A percentile compares a stretch with the other conserved stretches of the same genome.
phyloP scores from a whole-genome alignment of 2,113 vertebrate species.

The Podarcis raffonei region DNA sequence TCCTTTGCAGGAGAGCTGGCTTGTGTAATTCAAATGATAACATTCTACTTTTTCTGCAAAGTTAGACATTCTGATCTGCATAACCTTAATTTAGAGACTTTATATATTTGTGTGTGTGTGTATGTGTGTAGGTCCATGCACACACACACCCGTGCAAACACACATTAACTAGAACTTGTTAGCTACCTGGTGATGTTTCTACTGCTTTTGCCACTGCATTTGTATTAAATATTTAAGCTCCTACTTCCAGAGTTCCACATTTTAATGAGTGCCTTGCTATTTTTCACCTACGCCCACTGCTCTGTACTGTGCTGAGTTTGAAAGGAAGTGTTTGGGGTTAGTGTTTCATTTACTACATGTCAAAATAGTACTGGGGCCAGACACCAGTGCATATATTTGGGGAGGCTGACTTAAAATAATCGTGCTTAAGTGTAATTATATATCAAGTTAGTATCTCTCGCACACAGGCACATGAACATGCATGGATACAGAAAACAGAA shows the following conservation, averaged over 20 bases:
- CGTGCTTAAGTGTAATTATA: constrained; percentile 39
- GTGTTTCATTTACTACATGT: not conserved
- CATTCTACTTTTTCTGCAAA: constrained; percentile 17
- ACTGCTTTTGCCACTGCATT: constrained; percentile 3
- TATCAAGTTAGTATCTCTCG: constrained; percentile 14
- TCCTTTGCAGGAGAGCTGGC: constrained; percentile 20
- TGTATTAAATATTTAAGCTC: constrained; percentile 54
- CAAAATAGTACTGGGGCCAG: constrained; percentile 6
- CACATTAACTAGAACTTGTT: constrained; percentile 27
- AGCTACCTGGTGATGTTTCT: constrained; percentile 17
- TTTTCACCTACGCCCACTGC: constrained; percentile 14
- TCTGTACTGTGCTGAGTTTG: not conserved
- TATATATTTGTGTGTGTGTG: too few species aligned
- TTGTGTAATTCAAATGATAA: not conserved
- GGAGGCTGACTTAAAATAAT: constrained; percentile 6
- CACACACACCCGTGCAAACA: too few species aligned
- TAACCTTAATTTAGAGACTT: not conserved
- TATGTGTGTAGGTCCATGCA: too few species aligned
- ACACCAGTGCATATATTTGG: not conserved
- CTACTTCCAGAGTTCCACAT: constrained; percentile 34
- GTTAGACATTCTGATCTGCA: constrained; percentile 17
- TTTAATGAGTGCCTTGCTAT: constrained; percentile 52
- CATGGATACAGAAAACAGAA: not conserved
- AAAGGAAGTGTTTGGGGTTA: constrained; percentile 45
- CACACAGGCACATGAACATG: too few species aligned